Evolutionary conservation across 2,888 invertebrate species (phyloP).

Genomic region (Agonopterix heracliana): DNA sequence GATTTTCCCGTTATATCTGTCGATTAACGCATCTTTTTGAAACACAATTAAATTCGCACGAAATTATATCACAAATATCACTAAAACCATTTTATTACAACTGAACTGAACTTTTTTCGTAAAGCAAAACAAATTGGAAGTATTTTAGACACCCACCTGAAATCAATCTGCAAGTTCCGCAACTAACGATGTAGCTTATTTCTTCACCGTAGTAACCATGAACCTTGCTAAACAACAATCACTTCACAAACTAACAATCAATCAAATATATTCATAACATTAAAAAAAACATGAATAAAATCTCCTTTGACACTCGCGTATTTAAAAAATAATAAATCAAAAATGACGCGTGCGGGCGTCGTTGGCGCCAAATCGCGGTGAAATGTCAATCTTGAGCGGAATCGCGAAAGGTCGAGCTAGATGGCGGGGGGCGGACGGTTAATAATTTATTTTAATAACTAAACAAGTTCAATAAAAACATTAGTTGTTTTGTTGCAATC

Average conservation of each 20-base stretch:
- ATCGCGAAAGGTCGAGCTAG: slow-evolving; percentile 36
- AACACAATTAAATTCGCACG: too few relatives aligned
- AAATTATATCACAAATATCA: too few relatives aligned
- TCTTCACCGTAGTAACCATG: too few relatives aligned
- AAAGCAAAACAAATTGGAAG: background rate
- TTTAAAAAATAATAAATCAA: background rate
- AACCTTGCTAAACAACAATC: background rate
- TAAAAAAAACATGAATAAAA: background rate
- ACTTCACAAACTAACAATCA: background rate
- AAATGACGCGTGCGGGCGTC: slow-evolving; percentile 19
- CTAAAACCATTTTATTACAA: too few relatives aligned
- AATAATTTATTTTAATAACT: background rate
- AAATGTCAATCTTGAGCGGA: slow-evolving; percentile 54
- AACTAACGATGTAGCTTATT: slow-evolving; percentile 4
- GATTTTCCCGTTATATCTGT: too few relatives aligned
- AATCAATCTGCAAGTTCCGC: slow-evolving; percentile 3
- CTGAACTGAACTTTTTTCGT: background rate
- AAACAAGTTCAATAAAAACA: too few relatives aligned
- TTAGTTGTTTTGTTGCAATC: too few relatives aligned
- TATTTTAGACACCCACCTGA: slow-evolving; percentile 9
- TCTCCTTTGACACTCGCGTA: background rate
- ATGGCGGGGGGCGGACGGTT: slow-evolving; percentile 45
- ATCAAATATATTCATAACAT: background rate
- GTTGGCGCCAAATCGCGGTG: slow-evolving; percentile 52
- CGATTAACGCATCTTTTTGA: too few relatives aligned